These are phyloP conservation scores for Coleophora deauratella DNA, from an alignment of 2,888 invertebrate genomes.

Conservation along the genomic window DNA sequence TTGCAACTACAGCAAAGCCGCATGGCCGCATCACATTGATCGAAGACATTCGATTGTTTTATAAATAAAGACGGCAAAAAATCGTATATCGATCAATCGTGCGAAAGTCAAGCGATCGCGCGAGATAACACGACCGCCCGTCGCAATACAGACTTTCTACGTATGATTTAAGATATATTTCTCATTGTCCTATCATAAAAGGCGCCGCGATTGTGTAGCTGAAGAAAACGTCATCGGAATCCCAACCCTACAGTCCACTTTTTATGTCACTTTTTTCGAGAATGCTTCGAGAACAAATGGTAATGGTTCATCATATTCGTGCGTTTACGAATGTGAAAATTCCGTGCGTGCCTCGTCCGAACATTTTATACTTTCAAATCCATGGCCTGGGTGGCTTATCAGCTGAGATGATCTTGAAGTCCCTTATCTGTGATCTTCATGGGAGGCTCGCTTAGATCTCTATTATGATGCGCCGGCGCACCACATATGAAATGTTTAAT, in stretches of 20 bases:
- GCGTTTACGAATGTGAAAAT: constrained; percentile 63
- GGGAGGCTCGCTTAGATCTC: constrained; percentile 67
- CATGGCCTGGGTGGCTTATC: constrained; percentile 52
- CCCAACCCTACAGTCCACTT: constrained; percentile 21
- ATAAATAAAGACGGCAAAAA: constrained; percentile 72
- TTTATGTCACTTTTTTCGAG: constrained; percentile 25
- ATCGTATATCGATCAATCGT: constrained; percentile 74
- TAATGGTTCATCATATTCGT: constrained; percentile 54
- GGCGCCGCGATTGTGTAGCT: constrained; percentile 15
- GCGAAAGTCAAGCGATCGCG: constrained; percentile 65
- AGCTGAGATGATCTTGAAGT: constrained; percentile 65
- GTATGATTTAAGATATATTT: constrained; percentile 26
- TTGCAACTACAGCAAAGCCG: constrained; percentile 50
- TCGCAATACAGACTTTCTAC: constrained; percentile 23
- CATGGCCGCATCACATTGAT: constrained; percentile 58
- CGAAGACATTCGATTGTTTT: constrained; percentile 69
- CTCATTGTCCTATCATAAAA: constrained; percentile 16
- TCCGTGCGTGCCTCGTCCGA: constrained; percentile 64
- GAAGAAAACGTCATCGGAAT: constrained; percentile 17
- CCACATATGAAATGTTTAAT: constrained; percentile 26
- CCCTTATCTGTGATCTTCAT: constrained; percentile 60
- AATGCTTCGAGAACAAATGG: constrained; percentile 7
- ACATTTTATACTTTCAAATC: constrained; percentile 74
- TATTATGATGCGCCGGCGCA: constrained; percentile 44
- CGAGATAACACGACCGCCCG: constrained; percentile 37